Percentiles rank a stretch among this genome's conserved stretches.
Conservation (phyloP, 2,113 vertebrate genomes). For the Pelvicachromis taeniatus region DNA sequence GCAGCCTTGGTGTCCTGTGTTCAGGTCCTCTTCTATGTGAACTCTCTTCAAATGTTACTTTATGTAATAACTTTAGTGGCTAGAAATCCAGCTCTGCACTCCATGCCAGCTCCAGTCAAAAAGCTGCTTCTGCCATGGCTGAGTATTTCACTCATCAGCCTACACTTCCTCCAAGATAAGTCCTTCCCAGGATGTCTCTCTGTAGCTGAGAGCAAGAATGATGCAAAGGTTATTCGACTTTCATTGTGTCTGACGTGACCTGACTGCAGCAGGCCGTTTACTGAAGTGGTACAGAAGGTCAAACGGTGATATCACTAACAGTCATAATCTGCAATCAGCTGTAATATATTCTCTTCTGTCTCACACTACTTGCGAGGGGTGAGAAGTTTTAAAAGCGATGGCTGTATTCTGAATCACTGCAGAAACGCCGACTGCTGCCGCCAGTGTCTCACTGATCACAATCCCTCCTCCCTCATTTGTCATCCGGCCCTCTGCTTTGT, state of each 20-base stretch:
- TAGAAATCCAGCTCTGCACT: background rate
- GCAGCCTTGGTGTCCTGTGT: background rate
- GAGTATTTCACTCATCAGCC: slow-evolving; percentile 7
- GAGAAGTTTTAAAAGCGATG: background rate
- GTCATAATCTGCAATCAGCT: slow-evolving; percentile 25
- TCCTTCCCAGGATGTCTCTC: slow-evolving; percentile 33
- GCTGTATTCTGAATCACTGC: slow-evolving; percentile 23
- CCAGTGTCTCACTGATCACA: slow-evolving; percentile 46
- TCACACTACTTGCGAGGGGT: background rate
- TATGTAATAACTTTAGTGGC: background rate
- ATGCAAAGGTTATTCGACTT: slow-evolving; percentile 63
- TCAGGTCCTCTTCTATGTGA: background rate
- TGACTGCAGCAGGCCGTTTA: slow-evolving; percentile 6
- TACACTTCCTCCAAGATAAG: slow-evolving; percentile 18
- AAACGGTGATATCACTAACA: slow-evolving; percentile 9
- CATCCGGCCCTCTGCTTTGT: slow-evolving; percentile 35
- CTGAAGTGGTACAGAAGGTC: slow-evolving; percentile 37
- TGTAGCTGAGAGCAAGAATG: slow-evolving; percentile 42
- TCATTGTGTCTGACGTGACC: slow-evolving; percentile 46
- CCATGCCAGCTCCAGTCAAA: background rate
- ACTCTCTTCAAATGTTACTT: background rate
- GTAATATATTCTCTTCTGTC: background rate
- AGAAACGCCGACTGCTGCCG: slow-evolving; percentile 22
- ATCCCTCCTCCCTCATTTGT: slow-evolving; percentile 49
- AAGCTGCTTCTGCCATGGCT: slow-evolving; percentile 18